Evolutionary conservation across 2,888 invertebrate genomes (phyloP).

Genomic region (Ramazzottius varieornatus): DNA sequence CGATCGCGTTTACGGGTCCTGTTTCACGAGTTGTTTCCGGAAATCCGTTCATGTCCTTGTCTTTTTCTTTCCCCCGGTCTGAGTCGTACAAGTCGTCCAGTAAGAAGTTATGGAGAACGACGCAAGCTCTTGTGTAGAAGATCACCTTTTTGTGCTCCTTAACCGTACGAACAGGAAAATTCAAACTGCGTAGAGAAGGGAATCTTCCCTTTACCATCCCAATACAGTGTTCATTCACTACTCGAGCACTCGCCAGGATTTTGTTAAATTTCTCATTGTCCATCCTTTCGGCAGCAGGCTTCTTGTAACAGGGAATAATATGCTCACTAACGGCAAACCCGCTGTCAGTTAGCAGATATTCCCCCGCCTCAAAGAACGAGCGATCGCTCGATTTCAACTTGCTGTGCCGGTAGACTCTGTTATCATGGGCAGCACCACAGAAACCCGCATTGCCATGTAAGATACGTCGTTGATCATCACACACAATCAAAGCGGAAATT

Average conservation of each 20-base stretch:
- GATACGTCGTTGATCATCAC: neutral
- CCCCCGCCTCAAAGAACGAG: neutral
- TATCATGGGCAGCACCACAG: neutral
- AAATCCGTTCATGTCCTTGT: neutral
- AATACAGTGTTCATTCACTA: neutral
- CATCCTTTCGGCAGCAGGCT: neutral
- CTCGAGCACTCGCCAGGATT: neutral
- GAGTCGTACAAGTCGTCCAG: neutral
- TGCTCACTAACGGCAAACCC: neutral
- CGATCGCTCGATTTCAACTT: neutral
- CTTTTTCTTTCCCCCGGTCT: neutral
- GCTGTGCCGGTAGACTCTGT: neutral
- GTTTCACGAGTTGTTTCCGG: neutral
- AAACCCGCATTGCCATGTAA: neutral
- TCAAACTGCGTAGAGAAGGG: neutral
- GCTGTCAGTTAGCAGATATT: neutral
- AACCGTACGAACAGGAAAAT: neutral
- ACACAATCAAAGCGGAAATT: neutral
- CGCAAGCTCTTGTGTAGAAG: neutral
- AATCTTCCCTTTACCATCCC: neutral
- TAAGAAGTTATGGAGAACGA: neutral
- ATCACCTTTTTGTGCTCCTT: neutral
- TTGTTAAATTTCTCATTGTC: neutral
- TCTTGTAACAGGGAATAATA: neutral
- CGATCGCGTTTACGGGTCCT: too few relatives aligned